Percentiles rank a stretch among this genome's conserved stretches.
These are phyloP conservation scores for Naso thynnoides DNA, from an alignment of 2,797 vertebrate species.

Conservation along the genomic window DNA sequence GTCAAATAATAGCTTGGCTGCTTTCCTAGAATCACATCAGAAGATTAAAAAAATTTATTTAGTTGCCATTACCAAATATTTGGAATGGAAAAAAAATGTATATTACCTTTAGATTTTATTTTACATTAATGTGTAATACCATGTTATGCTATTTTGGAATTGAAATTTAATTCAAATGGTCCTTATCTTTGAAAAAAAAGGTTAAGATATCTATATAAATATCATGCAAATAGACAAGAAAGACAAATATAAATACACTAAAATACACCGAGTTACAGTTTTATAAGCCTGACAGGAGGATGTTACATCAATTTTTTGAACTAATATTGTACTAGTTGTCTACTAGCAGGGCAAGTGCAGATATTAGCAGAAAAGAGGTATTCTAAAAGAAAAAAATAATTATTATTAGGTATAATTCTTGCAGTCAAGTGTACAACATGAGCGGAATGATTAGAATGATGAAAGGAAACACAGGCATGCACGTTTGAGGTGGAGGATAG, in stretches of 20 bases:
- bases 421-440: not conserved
- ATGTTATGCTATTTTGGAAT: too few relatives aligned
- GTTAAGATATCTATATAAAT: not conserved
- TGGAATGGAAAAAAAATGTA: too few relatives aligned
- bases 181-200: not conserved
- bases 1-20: not conserved
- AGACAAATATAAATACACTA: not conserved
- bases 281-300: not conserved
- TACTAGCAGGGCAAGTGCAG: not conserved
- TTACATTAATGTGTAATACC: too few relatives aligned
- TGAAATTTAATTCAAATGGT: too few relatives aligned
- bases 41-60: too few relatives aligned
- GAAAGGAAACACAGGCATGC: not conserved
- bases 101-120: too few relatives aligned
- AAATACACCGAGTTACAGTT: not conserved
- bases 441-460: slow-evolving; percentile 4
- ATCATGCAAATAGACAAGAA: not conserved
- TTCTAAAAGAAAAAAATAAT: not conserved
- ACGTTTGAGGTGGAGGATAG: too few relatives aligned
- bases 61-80: too few relatives aligned
- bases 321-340: not conserved
- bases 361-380: not conserved
- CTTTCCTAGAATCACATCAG: not conserved
- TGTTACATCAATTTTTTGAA: not conserved
- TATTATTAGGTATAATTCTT: not conserved